Evolutionary conservation across 2,113 vertebrate species (phyloP), one percentile per base, ranked within the genome.

Genomic region (Geococcyx californianus): DNA sequence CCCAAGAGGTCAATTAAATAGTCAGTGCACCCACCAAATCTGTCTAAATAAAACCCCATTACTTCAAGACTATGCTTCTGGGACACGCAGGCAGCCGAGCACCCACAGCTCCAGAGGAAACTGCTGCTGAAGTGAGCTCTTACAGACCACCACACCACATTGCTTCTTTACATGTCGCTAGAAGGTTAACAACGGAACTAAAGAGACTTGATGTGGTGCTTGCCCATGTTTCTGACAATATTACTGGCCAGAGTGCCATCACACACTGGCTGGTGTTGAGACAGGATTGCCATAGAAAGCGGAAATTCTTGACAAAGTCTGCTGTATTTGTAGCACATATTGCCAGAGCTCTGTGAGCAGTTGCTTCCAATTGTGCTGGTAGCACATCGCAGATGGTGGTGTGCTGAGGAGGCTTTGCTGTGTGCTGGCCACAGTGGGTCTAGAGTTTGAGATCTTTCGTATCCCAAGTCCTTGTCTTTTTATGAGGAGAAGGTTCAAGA

Each of bases 121-220:
- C 20, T 0, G 1, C 34, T 47, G 58, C 58, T 51, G 36, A 49
- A 11, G 15, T 19, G 42, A 59, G 16, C 14, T 36, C 10, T 58
- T 56, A 9, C 0, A 1, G n/a, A 26, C 31, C 0, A 0, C 31
- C 49, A 33, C 0, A 0, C 1, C 5, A 0, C 52, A 55, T 44
- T 1, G 0, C 82, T 40, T 29, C 68, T 0, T 0, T 56, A 19
- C 0, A 0, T 63, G 31, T 8, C 49, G 33, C 16, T 47, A 18
- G 52, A 55, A 38, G 69, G 52, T 26, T 87, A 34, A 17, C 4
- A 24, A 36, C 0, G 0, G 34, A 24, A 84, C 34, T 75, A 54
- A 84, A 89, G 84, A 91, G 45, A 51, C 54, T 36, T 58, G 63
- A 42, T 9, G 29, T 4, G 8, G 26, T 1, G 36, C 55, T 82